These are phyloP conservation scores for Pipistrellus pipistrellus DNA, from an alignment of 2,797 vertebrate species.

Conservation along the genomic window DNA sequence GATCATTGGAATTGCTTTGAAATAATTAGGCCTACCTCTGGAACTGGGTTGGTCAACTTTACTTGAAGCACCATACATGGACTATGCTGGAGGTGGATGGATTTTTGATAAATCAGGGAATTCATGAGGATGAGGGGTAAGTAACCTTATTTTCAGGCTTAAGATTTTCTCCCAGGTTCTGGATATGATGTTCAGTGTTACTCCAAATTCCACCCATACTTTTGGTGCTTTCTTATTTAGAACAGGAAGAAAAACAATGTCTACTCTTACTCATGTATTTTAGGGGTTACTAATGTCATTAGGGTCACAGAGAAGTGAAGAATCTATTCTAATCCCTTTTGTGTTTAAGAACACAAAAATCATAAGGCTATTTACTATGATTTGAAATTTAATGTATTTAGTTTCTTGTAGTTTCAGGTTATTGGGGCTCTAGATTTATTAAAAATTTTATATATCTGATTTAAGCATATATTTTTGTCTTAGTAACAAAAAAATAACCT, in stretches of 20 bases:
- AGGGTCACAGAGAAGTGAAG: not conserved
- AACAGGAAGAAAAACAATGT: not conserved
- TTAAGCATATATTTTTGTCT: conserved; percentile 4
- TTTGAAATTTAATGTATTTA: not conserved
- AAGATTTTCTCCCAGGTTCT: not conserved
- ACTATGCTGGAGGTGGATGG: not conserved
- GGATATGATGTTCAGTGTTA: not conserved
- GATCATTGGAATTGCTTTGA: not conserved
- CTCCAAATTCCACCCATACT: not conserved
- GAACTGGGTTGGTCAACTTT: not conserved
- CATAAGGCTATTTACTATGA: not conserved
- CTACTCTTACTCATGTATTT: not conserved
- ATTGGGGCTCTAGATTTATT: not conserved
- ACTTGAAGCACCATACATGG: not conserved
- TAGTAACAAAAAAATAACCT: not conserved
- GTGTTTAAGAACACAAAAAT: not conserved
- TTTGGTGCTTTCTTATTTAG: not conserved
- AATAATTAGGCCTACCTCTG: not conserved
- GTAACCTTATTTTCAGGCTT: not conserved
- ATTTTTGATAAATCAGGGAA: not conserved
- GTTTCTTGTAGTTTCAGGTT: not conserved
- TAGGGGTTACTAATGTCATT: not conserved
- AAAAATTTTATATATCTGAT: not conserved
- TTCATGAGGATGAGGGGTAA: not conserved
- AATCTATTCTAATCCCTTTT: not conserved